A percentile compares a stretch with the other conserved stretches of the same genome.
Evolutionary conservation across 2,888 invertebrate species (phyloP).

Genomic region (Tanytarsus gracilentus): DNA sequence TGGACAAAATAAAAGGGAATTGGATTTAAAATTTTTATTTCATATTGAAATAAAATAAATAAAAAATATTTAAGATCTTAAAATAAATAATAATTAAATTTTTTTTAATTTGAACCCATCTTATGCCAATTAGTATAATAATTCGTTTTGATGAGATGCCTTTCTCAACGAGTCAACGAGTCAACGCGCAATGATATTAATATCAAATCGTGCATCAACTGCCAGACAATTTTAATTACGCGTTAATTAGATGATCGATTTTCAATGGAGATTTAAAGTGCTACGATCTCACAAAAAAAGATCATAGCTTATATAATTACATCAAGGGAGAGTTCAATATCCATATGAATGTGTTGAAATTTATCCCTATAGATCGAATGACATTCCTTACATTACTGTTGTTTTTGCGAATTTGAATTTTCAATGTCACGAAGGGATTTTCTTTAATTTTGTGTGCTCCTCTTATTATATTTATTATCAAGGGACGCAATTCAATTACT

Average conservation of each 20-base stretch:
- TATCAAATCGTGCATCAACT: neutral
- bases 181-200: neutral
- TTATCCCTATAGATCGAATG: neutral
- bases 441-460: neutral
- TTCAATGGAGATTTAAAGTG: neutral
- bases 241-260: constrained; percentile 8
- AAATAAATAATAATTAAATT: no score
- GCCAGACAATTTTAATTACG: constrained; percentile 11
- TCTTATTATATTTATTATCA: neutral
- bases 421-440: constrained; percentile 7
- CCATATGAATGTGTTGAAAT: neutral
- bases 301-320: neutral
- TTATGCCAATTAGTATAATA: no score
- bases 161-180: no score
- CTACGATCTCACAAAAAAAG: neutral
- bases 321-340: neutral
- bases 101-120: no score
- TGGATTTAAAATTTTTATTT: no score
- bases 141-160: no score
- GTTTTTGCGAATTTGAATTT: neutral
- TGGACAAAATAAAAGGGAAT: no score
- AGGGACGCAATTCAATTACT: neutral
- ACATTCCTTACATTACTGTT: constrained; percentile 2
- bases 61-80: no score
- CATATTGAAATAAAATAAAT: no score